Base-by-base conservation (phyloP, 2,113 vertebrate species). In the Chaetodon trifascialis region DNA sequence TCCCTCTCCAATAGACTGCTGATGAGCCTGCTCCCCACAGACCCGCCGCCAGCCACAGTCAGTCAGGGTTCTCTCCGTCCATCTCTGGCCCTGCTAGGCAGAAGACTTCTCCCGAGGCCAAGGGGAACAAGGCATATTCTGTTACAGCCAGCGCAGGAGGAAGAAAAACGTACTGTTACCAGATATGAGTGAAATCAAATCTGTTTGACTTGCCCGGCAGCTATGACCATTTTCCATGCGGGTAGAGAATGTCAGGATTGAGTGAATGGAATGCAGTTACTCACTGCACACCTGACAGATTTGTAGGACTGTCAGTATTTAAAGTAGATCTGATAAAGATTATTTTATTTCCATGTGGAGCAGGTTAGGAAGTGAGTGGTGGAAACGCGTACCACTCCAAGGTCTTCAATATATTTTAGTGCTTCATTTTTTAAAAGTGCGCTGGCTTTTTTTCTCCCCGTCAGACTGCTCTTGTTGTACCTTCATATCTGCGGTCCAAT, bases 141-240 rank as follows among this genome's bases (percentile, higher is more conserved):
- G 93, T 95, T 96, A 93, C 95, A 89, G 90, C 70, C 80, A 66
- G 82, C 23, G 76, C 74, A 83, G 87, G 88, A 92, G 90, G 83
- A 91, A 93, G 91, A 95, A 94, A 92, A 92, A 93, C 60, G 76
- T 56, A 70, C 84, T 90, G 95, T 93, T 94, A 95, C 91, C 76
- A 95, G 94, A 96, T 94, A 94, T 85, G 78, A 92, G 89, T 94
- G 95, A 95, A 95, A 96, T 95, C 82, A 87, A 92, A 96, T 95
- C 94, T 92, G 85, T 92, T 93, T 94, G 88, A 94, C 93, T 94
- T 82, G 89, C 93, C 94, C 88, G 84, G 84, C 84, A 90, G 94
- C 92, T 85, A 91, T 73, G 80, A 77, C 91, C 83, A 73, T 92
- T 91, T 91, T 91, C 88, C 87, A 90, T 70, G 59, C 82, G 76